phyloP scores from a whole-genome alignment of 2,888 invertebrate genomes.

The Temnothorax ravouxi region DNA sequence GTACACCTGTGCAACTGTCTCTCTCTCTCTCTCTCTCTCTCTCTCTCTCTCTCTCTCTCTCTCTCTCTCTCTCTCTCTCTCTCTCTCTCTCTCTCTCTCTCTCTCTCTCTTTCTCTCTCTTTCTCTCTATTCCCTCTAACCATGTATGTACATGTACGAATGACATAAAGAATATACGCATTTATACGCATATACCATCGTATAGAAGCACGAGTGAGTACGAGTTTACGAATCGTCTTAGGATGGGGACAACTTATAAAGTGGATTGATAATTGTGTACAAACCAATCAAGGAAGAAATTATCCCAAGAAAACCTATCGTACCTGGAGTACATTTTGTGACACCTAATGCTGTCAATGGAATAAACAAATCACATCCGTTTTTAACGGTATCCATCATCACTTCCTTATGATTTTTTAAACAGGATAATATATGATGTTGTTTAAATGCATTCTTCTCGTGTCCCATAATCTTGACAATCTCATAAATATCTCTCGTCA shows the following conservation, averaged over 20 bases:
- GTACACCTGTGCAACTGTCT: not conserved
- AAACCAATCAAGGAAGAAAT: conserved; percentile 94
- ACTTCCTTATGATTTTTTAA: conserved; percentile 89
- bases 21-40: not conserved
- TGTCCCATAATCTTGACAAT: conserved; percentile 89
- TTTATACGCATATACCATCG: not conserved
- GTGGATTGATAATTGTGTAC: conserved; percentile 92
- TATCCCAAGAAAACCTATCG: conserved; percentile 92
- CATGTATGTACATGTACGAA: not conserved
- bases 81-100: not conserved
- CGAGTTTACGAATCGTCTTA: conserved; percentile 68
- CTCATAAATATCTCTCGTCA: conserved; percentile 95
- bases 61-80: not conserved
- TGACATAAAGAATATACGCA: not conserved
- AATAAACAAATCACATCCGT: conserved; percentile 95
- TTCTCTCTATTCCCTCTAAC: not conserved
- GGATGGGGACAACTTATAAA: conserved; percentile 91
- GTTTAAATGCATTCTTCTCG: conserved; percentile 65
- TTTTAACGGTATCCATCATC: conserved; percentile 94
- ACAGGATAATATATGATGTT: conserved; percentile 68
- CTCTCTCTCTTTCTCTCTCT: not conserved
- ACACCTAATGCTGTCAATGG: conserved; percentile 94
- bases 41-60: not conserved
- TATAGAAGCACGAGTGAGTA: too few relatives aligned
- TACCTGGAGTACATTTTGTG: conserved; percentile 92